Percentiles rank a stretch among this genome's conserved stretches.
These are phyloP conservation scores for Hoplodrina blanda DNA, from an alignment of 2,888 invertebrate genomes.

Conservation along the genomic window DNA sequence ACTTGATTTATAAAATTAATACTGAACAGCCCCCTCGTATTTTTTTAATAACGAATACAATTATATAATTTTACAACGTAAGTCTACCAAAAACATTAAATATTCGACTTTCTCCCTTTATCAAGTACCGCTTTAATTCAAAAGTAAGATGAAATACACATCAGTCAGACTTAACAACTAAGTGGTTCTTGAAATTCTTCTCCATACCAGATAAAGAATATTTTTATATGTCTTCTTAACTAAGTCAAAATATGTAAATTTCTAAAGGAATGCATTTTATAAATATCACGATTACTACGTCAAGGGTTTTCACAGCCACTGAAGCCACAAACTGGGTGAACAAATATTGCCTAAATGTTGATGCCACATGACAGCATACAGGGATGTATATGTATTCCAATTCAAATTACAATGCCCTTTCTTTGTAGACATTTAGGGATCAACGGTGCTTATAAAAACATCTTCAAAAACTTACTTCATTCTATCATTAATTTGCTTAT, in stretches of 20 bases:
- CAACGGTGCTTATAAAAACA: conserved; percentile 24
- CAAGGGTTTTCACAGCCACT: conserved; percentile 65
- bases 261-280: conserved; percentile 60
- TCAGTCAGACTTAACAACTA: conserved; percentile 31
- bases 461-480: conserved; percentile 22
- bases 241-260: conserved; percentile 30
- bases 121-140: conserved; percentile 3
- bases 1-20: neutral
- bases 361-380: conserved; percentile 32
- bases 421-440: conserved; percentile 20
- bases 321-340: conserved; percentile 55
- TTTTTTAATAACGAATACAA: neutral
- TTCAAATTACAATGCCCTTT: conserved; percentile 14
- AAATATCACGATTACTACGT: conserved; percentile 58
- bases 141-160: conserved; percentile 5
- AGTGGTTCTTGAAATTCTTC: conserved; percentile 18
- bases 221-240: neutral
- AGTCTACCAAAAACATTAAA: conserved; percentile 1
- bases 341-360: conserved; percentile 46
- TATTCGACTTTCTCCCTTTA: neutral
- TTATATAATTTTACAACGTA: neutral
- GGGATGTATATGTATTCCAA: too few species aligned
- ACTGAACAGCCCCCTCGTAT: neutral
- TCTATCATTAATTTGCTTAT: conserved; percentile 12
- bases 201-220: neutral